phyloP scores from a whole-genome alignment of 2,888 invertebrate genomes.

The Carterocephalus palaemon region DNA sequence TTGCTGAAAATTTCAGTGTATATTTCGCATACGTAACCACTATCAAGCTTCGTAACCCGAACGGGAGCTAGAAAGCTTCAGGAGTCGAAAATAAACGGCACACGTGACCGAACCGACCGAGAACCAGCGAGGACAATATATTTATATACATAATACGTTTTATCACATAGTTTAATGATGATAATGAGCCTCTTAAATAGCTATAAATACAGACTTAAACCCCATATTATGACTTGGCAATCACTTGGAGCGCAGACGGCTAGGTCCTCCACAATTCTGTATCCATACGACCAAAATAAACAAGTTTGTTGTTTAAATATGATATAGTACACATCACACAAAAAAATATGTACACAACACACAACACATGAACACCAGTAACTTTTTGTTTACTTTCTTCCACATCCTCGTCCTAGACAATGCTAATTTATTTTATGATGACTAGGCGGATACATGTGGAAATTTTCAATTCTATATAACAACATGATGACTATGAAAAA shows the following conservation, averaged over 20 bases:
- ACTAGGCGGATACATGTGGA: no score
- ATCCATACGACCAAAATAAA: no score
- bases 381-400: no score
- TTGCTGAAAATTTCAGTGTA: background rate
- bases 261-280: slow-evolving; percentile 3
- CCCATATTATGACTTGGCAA: slow-evolving; percentile 31
- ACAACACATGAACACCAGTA: no score
- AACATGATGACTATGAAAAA: no score
- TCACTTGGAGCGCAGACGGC: slow-evolving; percentile 23
- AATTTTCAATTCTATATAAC: no score
- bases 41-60: slow-evolving; percentile 4
- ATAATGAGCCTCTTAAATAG: slow-evolving; percentile 34
- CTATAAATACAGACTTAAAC: slow-evolving; percentile 31
- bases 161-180: slow-evolving; percentile 34
- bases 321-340: no score
- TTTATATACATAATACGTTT: slow-evolving; percentile 37
- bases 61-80: slow-evolving; percentile 37
- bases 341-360: no score
- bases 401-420: no score
- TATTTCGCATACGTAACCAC: background rate
- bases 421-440: no score
- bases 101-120: slow-evolving; percentile 50
- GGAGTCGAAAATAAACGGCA: slow-evolving; percentile 53
- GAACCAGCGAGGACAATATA: slow-evolving; percentile 43
- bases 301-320: no score